Evolutionary conservation across 1,140 invertebrate species (phyloP).

Genomic region (Lucilia cuprina): DNA sequence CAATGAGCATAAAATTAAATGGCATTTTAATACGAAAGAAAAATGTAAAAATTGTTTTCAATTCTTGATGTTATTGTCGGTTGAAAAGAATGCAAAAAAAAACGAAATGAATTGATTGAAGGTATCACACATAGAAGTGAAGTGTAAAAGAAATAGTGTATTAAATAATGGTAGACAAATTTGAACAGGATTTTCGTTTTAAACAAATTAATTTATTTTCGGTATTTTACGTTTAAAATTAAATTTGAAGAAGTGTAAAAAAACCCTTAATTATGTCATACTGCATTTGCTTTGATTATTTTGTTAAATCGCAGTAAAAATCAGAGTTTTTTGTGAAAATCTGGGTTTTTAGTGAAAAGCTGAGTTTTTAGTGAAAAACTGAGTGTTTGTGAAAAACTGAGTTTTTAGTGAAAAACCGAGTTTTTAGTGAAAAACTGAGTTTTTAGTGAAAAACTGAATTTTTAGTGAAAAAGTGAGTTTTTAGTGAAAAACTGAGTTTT

Average conservation of each 20-base stretch:
- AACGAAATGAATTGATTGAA: background rate
- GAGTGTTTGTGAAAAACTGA: no score
- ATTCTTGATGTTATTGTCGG: background rate
- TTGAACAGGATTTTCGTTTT: background rate
- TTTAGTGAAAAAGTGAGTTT: no score
- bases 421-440: no score
- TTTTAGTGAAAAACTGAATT: no score
- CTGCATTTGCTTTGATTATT: no score
- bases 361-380: no score
- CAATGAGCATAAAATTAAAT: constrained; percentile 15
- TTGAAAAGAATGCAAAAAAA: background rate
- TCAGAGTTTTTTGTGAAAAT: no score
- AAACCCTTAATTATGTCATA: no score
- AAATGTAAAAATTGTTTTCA: background rate
- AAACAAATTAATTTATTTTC: background rate
- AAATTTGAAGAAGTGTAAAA: background rate
- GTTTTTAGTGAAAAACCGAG: no score
- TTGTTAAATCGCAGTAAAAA: no score
- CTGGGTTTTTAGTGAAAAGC: no score
- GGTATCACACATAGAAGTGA: background rate
- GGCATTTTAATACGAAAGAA: background rate
- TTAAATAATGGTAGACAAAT: background rate
- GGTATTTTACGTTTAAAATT: background rate
- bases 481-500: no score
- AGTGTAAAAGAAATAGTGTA: background rate